phyloP scores from a whole-genome alignment of 2,797 vertebrate species.

The Sciurus carolinensis region DNA sequence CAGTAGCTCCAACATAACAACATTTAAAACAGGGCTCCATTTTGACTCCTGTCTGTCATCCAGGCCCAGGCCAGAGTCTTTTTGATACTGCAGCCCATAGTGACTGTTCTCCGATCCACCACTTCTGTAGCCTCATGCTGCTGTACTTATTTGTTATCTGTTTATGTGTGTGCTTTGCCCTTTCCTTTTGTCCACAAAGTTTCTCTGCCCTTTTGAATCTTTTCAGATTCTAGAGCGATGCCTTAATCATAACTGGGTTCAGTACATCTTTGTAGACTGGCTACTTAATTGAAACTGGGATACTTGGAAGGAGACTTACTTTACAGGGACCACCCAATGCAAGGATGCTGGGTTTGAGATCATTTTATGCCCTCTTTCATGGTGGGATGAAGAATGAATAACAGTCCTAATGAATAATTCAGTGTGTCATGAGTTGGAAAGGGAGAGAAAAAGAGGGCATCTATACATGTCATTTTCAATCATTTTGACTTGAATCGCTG shows the following conservation, averaged over 20 bases:
- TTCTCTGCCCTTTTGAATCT: slow-evolving; percentile 22
- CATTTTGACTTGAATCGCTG: slow-evolving; percentile 54
- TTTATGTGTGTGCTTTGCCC: background rate
- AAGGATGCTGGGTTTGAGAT: background rate
- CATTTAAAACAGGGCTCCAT: background rate
- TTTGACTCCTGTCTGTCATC: background rate
- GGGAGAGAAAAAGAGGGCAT: background rate
- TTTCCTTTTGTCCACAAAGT: background rate
- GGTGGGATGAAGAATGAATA: slow-evolving; percentile 59
- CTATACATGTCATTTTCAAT: slow-evolving; percentile 57
- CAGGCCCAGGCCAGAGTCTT: background rate
- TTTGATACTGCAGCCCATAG: background rate
- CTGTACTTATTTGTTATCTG: background rate
- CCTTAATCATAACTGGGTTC: slow-evolving; percentile 48
- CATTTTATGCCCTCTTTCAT: slow-evolving; percentile 54
- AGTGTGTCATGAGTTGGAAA: slow-evolving; percentile 37
- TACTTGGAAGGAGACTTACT: background rate
- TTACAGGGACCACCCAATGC: slow-evolving; percentile 52
- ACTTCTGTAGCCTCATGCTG: background rate
- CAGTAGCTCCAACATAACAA: background rate
- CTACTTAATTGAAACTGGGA: slow-evolving; percentile 23
- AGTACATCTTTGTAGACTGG: background rate
- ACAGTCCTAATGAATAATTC: slow-evolving; percentile 38
- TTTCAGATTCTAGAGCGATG: background rate
- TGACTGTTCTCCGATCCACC: background rate